Percentiles rank a stretch among this genome's conserved stretches.
These are phyloP conservation scores for Sebastes iracundus DNA, from an alignment of 2,797 vertebrate species.

Conservation along the genomic window DNA sequence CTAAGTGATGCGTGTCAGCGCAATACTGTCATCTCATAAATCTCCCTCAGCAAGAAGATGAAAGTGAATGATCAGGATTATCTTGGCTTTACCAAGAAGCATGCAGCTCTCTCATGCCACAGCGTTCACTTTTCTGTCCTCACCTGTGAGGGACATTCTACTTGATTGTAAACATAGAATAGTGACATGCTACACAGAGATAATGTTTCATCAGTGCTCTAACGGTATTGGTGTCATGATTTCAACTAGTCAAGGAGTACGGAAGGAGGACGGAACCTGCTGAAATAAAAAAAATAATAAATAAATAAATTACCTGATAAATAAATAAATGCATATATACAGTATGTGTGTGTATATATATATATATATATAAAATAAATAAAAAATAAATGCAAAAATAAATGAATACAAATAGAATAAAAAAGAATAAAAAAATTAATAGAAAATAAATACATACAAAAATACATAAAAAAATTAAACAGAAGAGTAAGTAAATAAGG, in stretches of 20 bases:
- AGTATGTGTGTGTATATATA: accelerated
- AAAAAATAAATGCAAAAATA: no score
- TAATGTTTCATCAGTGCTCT: background rate
- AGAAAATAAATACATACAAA: no score
- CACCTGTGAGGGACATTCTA: background rate
- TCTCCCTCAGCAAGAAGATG: background rate
- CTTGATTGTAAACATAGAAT: background rate
- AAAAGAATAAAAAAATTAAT: no score
- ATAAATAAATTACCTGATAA: no score
- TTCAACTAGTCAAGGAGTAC: background rate
- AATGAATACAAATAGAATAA: no score
- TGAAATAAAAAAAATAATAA: no score
- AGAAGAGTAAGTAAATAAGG: no score
- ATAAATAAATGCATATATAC: no score
- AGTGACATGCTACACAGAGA: background rate
- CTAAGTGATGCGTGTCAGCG: background rate
- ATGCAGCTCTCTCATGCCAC: background rate
- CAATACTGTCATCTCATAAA: background rate
- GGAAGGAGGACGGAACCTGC: no score
- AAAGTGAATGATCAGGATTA: background rate
- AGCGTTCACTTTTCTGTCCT: background rate
- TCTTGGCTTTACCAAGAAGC: background rate
- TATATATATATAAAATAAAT: no score
- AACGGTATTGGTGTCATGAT: background rate
- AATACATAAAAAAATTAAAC: no score